phyloP scores from a whole-genome alignment of 2,888 invertebrate species.

The Drosophila monieri region DNA sequence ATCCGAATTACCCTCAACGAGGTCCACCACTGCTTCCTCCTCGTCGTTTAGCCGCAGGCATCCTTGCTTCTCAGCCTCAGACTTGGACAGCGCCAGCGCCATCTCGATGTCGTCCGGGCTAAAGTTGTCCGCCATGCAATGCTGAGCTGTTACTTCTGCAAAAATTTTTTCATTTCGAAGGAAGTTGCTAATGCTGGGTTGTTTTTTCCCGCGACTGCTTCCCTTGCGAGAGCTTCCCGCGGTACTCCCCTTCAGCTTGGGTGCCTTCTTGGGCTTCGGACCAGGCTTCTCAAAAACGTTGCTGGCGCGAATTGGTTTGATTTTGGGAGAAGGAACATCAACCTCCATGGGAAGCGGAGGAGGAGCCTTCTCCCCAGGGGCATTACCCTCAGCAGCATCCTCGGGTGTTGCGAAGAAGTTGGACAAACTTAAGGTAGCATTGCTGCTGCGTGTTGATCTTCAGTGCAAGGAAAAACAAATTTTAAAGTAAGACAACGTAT shows the following conservation, averaged over 20 bases:
- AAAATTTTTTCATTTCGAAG: conserved; percentile 81
- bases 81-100: conserved; percentile 88
- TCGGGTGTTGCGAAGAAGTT: conserved; percentile 62
- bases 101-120: conserved; percentile 88
- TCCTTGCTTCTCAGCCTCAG: conserved; percentile 81
- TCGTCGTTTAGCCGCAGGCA: conserved; percentile 36
- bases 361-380: conserved; percentile 10
- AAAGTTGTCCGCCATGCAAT: conserved; percentile 84
- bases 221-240: conserved; percentile 24
- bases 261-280: conserved; percentile 68
- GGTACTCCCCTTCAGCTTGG: conserved; percentile 56
- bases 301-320: conserved; percentile 40
- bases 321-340: conserved; percentile 19
- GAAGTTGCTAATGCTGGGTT: conserved; percentile 80
- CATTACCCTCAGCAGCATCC: background rate
- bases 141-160: conserved; percentile 80
- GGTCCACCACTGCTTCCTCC: conserved; percentile 50
- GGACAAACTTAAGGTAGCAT: conserved; percentile 54
- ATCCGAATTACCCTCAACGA: conserved; percentile 47
- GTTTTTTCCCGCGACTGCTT: conserved; percentile 60
- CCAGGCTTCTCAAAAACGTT: conserved; percentile 59
- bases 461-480: conserved; percentile 42
- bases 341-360: conserved; percentile 25
- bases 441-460: conserved; percentile 63
- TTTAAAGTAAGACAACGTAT: conserved; percentile 33